Base-by-base conservation (phyloP, 2,888 invertebrate species). In the Apocheima hispidaria region DNA sequence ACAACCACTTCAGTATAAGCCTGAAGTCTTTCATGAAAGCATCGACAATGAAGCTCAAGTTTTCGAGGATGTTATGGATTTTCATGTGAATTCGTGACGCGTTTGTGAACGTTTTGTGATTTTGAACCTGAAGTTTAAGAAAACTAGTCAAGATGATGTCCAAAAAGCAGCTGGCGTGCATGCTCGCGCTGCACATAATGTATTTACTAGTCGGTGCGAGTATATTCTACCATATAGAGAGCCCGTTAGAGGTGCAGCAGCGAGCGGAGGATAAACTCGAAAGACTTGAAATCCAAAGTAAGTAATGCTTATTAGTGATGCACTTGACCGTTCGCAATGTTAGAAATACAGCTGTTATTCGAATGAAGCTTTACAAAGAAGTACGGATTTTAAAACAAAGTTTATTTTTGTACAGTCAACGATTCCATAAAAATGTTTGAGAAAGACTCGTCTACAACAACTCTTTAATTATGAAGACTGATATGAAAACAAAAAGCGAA, bases 191-290 rank as follows among this genome's bases (percentile, higher is more conserved):
- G 73, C 97, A 96, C 79, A 93, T 96, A 61, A 94, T 95, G 62
- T 97, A 97, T 81, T 88, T 97, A 70, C 89, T 97, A 74, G 94
- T 97, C 62, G 98, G 97, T 9, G 97, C 97, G n/a, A 95, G 95
- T 66, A 96, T 97, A 73, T 98, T 97, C 86, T 96, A 96, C 88
- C 95, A 95, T 78, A 95, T 97, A 73, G 97, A 98, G 89, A 95
- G 95, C 76, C 94, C 94, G 30, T 86, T 96, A 74, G 97, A 97
- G 87, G 85, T 93, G 50, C 88, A 94, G 65, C 92, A 94, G 67
- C 93, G 95, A 49, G 89, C 88, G 52, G 88, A 93, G 71, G 94
- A 95, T 58, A 93, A 93, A 73, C 85, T 92, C 70, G 95, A 95
- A 84, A 93, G 95, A 77, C 93, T 94, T 74, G 94, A 94, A 85